phyloP scores from a whole-genome alignment of 2,888 invertebrate genomes.

The Aspidiotus destructor region DNA sequence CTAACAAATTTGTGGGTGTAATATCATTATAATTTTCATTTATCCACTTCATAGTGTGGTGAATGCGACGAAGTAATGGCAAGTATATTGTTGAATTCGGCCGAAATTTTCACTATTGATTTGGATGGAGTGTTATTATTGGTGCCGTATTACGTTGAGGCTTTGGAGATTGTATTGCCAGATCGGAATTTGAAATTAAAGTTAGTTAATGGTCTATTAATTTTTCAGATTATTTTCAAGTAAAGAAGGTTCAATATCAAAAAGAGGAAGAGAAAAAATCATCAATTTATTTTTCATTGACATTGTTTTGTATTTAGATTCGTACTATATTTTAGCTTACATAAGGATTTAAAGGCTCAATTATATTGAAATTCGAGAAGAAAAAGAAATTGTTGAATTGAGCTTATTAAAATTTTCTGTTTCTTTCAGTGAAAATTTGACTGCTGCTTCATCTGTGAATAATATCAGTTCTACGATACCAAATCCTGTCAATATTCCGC shows the following conservation, averaged over 20 bases:
- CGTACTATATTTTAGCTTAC: no score
- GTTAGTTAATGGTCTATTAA: conserved; percentile 39
- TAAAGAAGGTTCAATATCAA: no score
- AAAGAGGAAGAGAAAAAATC: no score
- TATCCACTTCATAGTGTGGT: conserved; percentile 40
- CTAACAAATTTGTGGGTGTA: not conserved
- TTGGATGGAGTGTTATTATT: conserved; percentile 85
- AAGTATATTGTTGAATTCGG: conserved; percentile 74
- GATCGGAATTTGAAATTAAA: conserved; percentile 73
- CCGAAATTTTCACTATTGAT: conserved; percentile 81
- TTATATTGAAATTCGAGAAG: no score
- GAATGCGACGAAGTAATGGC: conserved; percentile 72
- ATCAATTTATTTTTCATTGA: no score
- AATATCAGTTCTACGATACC: not conserved
- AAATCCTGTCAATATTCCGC: not conserved
- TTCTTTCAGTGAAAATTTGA: no score
- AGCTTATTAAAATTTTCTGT: no score
- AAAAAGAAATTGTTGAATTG: no score
- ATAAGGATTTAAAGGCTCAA: no score
- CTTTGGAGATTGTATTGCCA: conserved; percentile 80
- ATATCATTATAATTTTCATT: not conserved
- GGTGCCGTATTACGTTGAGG: conserved; percentile 78
- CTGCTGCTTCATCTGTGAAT: not conserved
- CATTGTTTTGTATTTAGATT: no score
- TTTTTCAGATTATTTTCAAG: not conserved